Evolutionary conservation across 2,888 invertebrate species (phyloP), one percentile per base, ranked within the genome.

Genomic region (Spodoptera exigua): DNA sequence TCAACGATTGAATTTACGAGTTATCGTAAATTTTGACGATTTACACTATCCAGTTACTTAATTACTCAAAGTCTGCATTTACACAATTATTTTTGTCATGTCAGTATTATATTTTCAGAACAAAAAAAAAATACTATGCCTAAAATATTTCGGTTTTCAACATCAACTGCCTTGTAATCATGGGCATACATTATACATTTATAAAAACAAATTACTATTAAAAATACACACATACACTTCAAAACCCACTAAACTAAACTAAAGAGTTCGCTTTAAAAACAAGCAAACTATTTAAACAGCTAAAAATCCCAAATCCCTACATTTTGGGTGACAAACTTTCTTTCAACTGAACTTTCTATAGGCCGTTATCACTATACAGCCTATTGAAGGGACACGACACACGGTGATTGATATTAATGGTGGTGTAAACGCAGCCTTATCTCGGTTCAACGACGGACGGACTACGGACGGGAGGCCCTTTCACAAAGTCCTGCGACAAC

Each of bases 321-420:
- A 62, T 71, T 72, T 70, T 57, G 49, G 71, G 56, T 54, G 51
- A 52, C 55, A 63, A 80, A 78, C 68, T 70, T 69, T 69, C 72
- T 76, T 74, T 75, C 55, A 71, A 53, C 62, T 81, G 81, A 85
- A 80, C 76, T 78, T 79, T 74, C 85, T 83, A 89, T 89, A 86
- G 86, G 84, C 75, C 78, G 84, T 89, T 91, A 91, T 91, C 91
- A 86, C 77, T 78, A 85, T 82, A 83, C 85, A 84, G 82, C 80
- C 51, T 70, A 69, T 69, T 64, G 60, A 69, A 55, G 47, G 79
- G 78, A 70, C 69, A 76, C 80, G 83, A 80, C 82, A 78, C 78
- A 71, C 74, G 76, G 89, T 91, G 92, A 92, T 91, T 89, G 92
- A 92, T 91, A 92, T 90, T 90, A 90, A 92, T 89, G 89, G 85